These are phyloP conservation scores for Beris chalybata DNA, from an alignment of 2,888 invertebrate genomes.

Conservation along the genomic window DNA sequence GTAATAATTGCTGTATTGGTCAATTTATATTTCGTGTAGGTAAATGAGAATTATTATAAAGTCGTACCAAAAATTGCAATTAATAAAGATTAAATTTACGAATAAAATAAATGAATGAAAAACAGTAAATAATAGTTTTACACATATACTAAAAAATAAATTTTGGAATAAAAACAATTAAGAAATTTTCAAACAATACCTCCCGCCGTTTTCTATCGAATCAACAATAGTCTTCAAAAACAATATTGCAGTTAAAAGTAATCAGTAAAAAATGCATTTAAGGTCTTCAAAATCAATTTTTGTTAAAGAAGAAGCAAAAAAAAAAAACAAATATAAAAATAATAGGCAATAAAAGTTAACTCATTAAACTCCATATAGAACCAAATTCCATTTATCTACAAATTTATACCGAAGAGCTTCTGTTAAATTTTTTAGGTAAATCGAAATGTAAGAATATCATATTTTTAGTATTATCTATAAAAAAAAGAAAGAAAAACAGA, in stretches of 20 bases:
- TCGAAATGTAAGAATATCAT: not conserved
- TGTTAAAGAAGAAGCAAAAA: slow-evolving; percentile 1
- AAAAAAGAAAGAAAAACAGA: not conserved
- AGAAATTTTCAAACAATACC: slow-evolving; percentile 11
- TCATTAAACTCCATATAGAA: slow-evolving; percentile 27
- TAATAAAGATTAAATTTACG: slow-evolving; percentile 9
- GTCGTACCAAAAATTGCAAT: slow-evolving; percentile 24
- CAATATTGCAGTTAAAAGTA: not conserved
- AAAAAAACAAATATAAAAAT: slow-evolving; percentile 43
- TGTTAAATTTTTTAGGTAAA: slow-evolving; percentile 9
- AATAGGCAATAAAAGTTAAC: slow-evolving; percentile 32
- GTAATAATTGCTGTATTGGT: slow-evolving; percentile 6
- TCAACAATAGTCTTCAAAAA: slow-evolving; percentile 20
- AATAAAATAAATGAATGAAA: not conserved
- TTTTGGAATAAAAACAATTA: slow-evolving; percentile 1
- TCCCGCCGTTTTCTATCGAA: slow-evolving; percentile 28
- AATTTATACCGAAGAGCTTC: slow-evolving; percentile 25
- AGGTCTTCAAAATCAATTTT: slow-evolving; percentile 6
- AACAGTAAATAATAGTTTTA: not conserved
- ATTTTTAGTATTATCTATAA: slow-evolving; percentile 18
- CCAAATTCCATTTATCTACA: slow-evolving; percentile 22
- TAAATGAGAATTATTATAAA: not conserved
- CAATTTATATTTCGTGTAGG: slow-evolving; percentile 12
- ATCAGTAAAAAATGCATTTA: not conserved
- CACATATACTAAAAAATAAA: not conserved